Evolutionary conservation across 2,888 invertebrate genomes (phyloP).

Genomic region (Lottia gigantea): DNA sequence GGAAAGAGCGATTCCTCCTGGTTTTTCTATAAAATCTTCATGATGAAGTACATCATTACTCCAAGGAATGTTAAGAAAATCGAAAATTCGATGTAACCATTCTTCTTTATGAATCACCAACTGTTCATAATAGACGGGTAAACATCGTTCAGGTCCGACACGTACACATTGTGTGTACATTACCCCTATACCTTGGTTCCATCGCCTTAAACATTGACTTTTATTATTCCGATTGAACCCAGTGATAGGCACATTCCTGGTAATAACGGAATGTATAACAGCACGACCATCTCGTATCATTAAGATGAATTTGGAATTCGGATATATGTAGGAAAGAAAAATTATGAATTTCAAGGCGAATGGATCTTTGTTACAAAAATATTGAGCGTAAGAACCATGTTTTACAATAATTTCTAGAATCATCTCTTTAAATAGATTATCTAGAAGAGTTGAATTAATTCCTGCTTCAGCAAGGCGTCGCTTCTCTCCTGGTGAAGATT

Average conservation of each 20-base stretch:
- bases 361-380: slow-evolving; percentile 99
- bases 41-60: slow-evolving; percentile 96
- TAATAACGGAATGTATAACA: slow-evolving; percentile 98
- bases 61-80: slow-evolving; percentile 93
- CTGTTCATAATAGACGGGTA: slow-evolving; percentile 96
- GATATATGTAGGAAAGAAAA: slow-evolving; percentile 93
- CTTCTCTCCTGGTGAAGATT: slow-evolving; percentile 32
- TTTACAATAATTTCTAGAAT: slow-evolving; percentile 83
- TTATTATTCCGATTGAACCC: slow-evolving; percentile 95
- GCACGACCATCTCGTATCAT: slow-evolving; percentile 99
- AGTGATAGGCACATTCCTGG: slow-evolving; percentile 88
- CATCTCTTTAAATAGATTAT: slow-evolving; percentile 96
- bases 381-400: slow-evolving; percentile 90
- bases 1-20: no score
- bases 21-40: slow-evolving; percentile 74
- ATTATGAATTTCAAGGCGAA: slow-evolving; percentile 96
- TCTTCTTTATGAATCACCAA: slow-evolving; percentile 91
- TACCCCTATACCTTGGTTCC: slow-evolving; percentile 94
- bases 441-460: slow-evolving; percentile 89
- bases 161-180: slow-evolving; percentile 76
- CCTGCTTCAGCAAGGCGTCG: slow-evolving; percentile 57
- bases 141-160: slow-evolving; percentile 74
- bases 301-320: slow-evolving; percentile 96
- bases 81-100: slow-evolving; percentile 88
- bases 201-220: slow-evolving; percentile 91